A percentile compares a stretch with the other conserved stretches of the same genome.
Evolutionary conservation across 2,797 vertebrate genomes (phyloP).

Genomic region (Gobionotothen gibberifrons): DNA sequence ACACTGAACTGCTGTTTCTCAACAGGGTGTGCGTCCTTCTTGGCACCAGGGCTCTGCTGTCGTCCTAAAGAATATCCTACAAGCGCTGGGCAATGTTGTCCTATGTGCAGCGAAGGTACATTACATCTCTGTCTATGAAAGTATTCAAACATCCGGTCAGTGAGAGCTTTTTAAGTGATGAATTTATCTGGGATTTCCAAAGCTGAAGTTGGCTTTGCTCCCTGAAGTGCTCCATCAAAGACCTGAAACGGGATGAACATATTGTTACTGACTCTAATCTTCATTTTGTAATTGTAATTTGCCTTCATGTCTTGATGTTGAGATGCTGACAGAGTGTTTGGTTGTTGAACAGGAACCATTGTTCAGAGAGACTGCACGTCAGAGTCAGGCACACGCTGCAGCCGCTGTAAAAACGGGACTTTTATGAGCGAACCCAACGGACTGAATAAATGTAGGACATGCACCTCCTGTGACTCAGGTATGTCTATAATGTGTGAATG

Average conservation of each 20-base stretch:
- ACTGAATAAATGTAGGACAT: background rate
- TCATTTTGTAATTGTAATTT: background rate
- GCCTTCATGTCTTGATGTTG: background rate
- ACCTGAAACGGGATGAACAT: background rate
- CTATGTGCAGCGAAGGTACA: constrained; percentile 43
- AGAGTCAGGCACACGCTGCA: constrained; percentile 31
- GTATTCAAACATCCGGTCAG: no score
- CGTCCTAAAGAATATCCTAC: background rate
- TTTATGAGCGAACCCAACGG: constrained; percentile 60
- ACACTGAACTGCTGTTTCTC: background rate
- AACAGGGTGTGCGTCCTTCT: rapidly evolving
- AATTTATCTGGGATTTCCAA: no score
- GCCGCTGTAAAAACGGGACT: constrained; percentile 15
- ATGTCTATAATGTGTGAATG: background rate
- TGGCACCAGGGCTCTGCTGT: rapidly evolving
- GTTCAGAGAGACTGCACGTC: constrained; percentile 32
- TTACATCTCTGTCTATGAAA: background rate
- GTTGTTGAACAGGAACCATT: constrained; percentile 37
- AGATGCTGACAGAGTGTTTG: background rate
- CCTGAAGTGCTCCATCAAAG: no score
- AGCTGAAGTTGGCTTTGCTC: no score
- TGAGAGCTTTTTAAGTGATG: no score
- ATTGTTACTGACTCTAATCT: background rate
- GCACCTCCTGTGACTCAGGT: constrained; percentile 59
- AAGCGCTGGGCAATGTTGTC: constrained; percentile 5